These are phyloP conservation scores for Apomyelois bistriatella DNA, from an alignment of 2,888 invertebrate genomes.

Conservation along the genomic window DNA sequence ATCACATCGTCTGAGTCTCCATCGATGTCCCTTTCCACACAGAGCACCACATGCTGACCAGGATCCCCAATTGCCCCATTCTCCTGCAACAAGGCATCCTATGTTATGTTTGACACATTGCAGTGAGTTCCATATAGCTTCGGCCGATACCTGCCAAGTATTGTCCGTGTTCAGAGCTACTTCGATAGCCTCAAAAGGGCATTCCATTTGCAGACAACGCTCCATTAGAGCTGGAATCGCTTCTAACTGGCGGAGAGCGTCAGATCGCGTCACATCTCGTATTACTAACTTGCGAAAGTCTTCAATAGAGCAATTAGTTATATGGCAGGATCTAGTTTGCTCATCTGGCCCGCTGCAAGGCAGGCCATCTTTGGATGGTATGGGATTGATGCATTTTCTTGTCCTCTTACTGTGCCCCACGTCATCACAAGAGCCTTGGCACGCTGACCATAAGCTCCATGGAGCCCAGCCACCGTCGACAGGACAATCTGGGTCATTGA, in stretches of 20 bases:
- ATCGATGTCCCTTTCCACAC: constrained; percentile 58
- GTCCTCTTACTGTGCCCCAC: constrained; percentile 55
- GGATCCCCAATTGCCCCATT: constrained; percentile 63
- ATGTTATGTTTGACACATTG: constrained; percentile 73
- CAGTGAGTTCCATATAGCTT: constrained; percentile 69
- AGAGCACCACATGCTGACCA: constrained; percentile 67
- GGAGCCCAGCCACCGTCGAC: constrained; percentile 72
- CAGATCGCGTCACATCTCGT: constrained; percentile 50
- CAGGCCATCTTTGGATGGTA: constrained; percentile 60
- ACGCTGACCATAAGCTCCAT: constrained; percentile 68
- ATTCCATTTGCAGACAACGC: constrained; percentile 64
- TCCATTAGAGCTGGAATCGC: constrained; percentile 61
- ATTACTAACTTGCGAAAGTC: constrained; percentile 56
- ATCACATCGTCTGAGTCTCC: constrained; percentile 61
- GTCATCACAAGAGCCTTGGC: constrained; percentile 69
- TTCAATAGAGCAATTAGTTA: constrained; percentile 58
- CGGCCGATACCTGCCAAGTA: constrained; percentile 63
- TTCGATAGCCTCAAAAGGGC: constrained; percentile 64
- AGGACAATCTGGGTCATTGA: constrained; percentile 59
- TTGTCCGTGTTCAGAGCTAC: constrained; percentile 51
- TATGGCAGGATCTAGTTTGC: constrained; percentile 58
- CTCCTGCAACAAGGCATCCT: constrained; percentile 68
- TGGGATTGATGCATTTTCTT: constrained; percentile 66
- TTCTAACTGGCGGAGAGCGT: constrained; percentile 58
- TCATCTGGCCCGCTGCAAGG: constrained; percentile 59